These are phyloP conservation scores for Phoenoteleia sp. DNA, from an alignment of 2,888 invertebrate genomes.

Conservation along the genomic window DNA sequence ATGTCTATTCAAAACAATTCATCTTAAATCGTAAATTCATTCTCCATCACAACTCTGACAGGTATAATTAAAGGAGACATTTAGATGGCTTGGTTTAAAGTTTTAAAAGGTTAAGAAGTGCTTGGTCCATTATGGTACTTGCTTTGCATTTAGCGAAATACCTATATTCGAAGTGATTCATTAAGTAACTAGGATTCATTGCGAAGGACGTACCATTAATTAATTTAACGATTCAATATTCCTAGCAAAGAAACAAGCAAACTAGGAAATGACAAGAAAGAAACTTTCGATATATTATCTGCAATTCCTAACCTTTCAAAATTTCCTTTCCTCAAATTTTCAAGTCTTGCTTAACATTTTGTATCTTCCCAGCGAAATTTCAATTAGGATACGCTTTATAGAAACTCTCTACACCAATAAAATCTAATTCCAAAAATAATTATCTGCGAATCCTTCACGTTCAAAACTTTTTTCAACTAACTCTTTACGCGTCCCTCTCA, in stretches of 20 bases:
- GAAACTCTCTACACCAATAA: too few species aligned
- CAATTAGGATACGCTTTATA: too few species aligned
- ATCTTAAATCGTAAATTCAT: constrained; percentile 66
- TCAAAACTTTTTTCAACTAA: not conserved
- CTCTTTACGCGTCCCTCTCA: not conserved
- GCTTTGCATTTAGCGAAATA: not conserved
- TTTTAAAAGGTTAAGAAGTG: constrained; percentile 44
- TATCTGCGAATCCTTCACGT: not conserved
- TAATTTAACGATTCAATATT: too few species aligned
- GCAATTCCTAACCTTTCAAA: too few species aligned
- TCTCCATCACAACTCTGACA: constrained; percentile 58
- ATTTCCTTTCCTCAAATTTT: too few species aligned
- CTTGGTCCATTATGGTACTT: not conserved
- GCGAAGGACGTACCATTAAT: too few species aligned
- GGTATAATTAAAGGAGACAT: constrained; percentile 64
- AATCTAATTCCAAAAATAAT: not conserved
- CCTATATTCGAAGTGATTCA: not conserved
- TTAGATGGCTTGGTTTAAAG: constrained; percentile 17
- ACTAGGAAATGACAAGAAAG: too few species aligned
- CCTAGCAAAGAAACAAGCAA: too few species aligned
- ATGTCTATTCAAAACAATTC: constrained; percentile 69
- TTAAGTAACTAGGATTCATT: too few species aligned
- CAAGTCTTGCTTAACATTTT: too few species aligned
- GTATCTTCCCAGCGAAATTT: too few species aligned
- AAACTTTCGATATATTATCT: too few species aligned